These are phyloP conservation scores for Diadumene lineata DNA, from an alignment of 92 coral and sea anemone species.

Conservation along the genomic window DNA sequence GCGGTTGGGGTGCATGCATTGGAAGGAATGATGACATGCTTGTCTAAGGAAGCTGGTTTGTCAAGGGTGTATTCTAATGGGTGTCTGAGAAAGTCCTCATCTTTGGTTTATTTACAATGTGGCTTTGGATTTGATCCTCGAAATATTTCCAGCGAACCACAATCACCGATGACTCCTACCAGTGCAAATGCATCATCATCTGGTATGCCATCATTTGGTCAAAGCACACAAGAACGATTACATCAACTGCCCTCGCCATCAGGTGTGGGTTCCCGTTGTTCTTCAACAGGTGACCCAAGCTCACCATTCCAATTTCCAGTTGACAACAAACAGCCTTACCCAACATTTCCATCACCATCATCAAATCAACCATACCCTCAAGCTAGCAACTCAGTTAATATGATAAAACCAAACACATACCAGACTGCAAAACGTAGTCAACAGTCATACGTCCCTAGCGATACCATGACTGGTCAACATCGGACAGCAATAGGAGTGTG, in stretches of 20 bases:
- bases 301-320: conserved; percentile 3
- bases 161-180: conserved; percentile 6
- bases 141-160: not conserved
- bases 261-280: not conserved
- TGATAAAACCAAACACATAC: not conserved
- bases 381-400: conserved; percentile 13
- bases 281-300: conserved; percentile 5
- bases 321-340: conserved; percentile 7
- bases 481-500: conserved; percentile 43
- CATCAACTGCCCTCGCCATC: conserved; percentile 17
- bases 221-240: conserved; percentile 5
- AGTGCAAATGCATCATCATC: conserved; percentile 20
- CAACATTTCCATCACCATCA: conserved; percentile 10
- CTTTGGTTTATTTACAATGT: conserved; percentile 45
- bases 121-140: conserved; percentile 37
- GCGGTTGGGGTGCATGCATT: conserved; percentile 47
- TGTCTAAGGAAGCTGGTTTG: conserved; percentile 32
- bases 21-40: conserved; percentile 43
- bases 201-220: conserved; percentile 16
- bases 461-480: conserved; percentile 8
- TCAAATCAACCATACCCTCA: not conserved
- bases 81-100: conserved; percentile 25
- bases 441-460: not conserved
- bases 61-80: conserved; percentile 33
- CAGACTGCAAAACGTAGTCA: conserved; percentile 13